These are phyloP conservation scores for Poecilia latipinna DNA, from an alignment of 2,113 vertebrate species.

Conservation along the genomic window DNA sequence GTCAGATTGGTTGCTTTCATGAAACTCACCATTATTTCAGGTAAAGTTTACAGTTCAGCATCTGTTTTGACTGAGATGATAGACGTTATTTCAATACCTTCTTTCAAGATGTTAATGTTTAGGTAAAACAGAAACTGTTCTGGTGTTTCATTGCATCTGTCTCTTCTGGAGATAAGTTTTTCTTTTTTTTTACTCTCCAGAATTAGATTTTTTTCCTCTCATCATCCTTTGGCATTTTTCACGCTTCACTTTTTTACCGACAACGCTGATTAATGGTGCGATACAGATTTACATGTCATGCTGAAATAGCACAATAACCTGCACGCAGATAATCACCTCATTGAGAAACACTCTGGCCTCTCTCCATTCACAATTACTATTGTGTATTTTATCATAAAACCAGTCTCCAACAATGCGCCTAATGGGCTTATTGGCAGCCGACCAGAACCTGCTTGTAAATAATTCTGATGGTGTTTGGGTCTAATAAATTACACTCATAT, in stretches of 20 bases:
- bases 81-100: neutral
- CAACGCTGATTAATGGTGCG: slow-evolving; percentile 60
- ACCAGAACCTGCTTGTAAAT: slow-evolving; percentile 81
- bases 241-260: slow-evolving; percentile 37
- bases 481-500: slow-evolving; percentile 80
- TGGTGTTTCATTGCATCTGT: neutral
- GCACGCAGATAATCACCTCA: slow-evolving; percentile 73
- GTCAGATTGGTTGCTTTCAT: too few relatives aligned
- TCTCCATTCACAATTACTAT: slow-evolving; percentile 79
- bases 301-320: slow-evolving; percentile 75
- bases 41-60: too few relatives aligned
- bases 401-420: slow-evolving; percentile 76
- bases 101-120: neutral
- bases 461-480: slow-evolving; percentile 74
- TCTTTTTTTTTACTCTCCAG: neutral
- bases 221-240: slow-evolving; percentile 27
- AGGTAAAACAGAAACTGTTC: neutral
- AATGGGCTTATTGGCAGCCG: slow-evolving; percentile 79
- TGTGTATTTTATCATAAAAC: slow-evolving; percentile 80
- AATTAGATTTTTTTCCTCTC: neutral
- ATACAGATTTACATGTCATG: slow-evolving; percentile 67
- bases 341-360: slow-evolving; percentile 72
- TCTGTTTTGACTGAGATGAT: too few relatives aligned
- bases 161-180: neutral
- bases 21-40: too few relatives aligned